Base-by-base conservation (phyloP, 2,888 invertebrate species). In the Drosophila pseudotakahashii region DNA sequence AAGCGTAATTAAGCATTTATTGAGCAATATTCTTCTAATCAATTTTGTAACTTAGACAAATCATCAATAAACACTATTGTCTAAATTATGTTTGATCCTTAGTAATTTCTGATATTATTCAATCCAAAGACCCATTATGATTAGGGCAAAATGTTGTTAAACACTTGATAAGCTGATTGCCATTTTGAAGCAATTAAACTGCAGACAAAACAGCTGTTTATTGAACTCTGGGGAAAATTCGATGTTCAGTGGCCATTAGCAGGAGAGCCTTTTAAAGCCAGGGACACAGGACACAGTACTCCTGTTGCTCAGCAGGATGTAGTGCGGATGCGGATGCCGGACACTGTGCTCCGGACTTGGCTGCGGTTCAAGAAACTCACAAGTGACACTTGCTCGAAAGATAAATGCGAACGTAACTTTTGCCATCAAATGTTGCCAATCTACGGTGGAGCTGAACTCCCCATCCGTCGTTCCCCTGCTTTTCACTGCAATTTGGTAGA, bases 391-490 rank as follows among this genome's bases (percentile, higher is more conserved):
- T 83, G 84, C 84, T 75, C 72, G 71, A 83, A 83, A 88, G 84
- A 88, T 86, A 84, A 84, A 84, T 84, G 89, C 73, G 81, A 88
- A 76, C 79, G 78, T 80, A 84, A 84, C 87, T 84, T 84, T 83
- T 73, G 73, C 87, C 89, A 84, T 84, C 89, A 84, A 86, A 88
- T 80, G 87, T 86, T 84, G 84, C 89, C 84, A 88, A 84, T 84
- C 89, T 82, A 74, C 50, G 75, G 76, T 52, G 64, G 64, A 71
- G 69, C 50, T 67, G 51, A 26, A 26, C 26, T 26, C 26, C 6
- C 26, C 2, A 6, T 26, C 26, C 26, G 26, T 26, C 26, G 48
- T 55, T 39, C 19, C 23, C 42, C 44, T 19, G 30, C 30, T 30
- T 48, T 51, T 44, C 44, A 50, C 54, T 73, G 70, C 70, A 73